phyloP scores from a whole-genome alignment of 2,113 vertebrate species.

The Corvus cornix region DNA sequence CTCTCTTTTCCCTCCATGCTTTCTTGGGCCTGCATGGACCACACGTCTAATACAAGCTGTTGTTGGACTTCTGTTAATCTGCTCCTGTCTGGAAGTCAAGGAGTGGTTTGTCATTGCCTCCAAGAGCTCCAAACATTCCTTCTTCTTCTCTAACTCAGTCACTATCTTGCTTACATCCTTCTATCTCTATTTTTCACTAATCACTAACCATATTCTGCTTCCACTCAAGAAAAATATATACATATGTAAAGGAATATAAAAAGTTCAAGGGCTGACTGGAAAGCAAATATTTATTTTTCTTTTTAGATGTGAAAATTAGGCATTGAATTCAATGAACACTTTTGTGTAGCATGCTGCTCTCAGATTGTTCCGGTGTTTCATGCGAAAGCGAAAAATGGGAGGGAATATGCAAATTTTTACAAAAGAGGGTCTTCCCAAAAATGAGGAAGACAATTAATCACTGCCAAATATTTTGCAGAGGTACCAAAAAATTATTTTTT shows the following conservation, averaged over 20 bases:
- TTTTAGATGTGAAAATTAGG: background rate
- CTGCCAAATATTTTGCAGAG: background rate
- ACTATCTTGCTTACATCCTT: background rate
- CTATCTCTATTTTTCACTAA: background rate
- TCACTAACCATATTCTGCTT: background rate
- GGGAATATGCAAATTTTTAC: background rate
- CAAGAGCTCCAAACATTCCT: background rate
- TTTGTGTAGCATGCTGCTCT: background rate
- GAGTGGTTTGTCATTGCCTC: background rate
- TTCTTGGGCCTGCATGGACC: background rate
- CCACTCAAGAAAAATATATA: background rate
- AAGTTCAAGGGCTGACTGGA: background rate
- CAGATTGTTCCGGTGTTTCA: background rate
- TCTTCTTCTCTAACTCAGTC: background rate
- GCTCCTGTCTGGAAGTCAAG: background rate
- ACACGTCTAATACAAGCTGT: background rate
- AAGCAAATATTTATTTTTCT: background rate
- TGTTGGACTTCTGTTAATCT: background rate
- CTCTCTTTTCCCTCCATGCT: background rate
- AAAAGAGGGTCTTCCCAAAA: background rate
- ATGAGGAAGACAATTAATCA: background rate
- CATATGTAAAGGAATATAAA: background rate
- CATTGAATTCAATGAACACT: background rate
- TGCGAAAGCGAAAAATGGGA: background rate
- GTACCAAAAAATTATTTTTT: background rate